Evolutionary conservation across 2,113 vertebrate genomes (phyloP).

Genomic region (Rutilus rutilus): DNA sequence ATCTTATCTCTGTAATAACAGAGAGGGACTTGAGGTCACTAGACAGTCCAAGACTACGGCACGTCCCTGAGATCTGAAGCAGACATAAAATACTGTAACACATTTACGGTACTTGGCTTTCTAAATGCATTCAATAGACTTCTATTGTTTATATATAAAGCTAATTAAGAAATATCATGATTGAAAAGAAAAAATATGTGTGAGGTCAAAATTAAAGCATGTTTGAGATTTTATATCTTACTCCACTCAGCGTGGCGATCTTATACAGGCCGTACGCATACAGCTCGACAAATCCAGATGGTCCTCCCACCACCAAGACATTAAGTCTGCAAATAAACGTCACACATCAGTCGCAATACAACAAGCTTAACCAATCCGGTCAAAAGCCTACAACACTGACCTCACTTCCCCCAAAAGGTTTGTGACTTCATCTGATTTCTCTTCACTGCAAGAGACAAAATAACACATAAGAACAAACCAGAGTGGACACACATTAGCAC

Average conservation of each 20-base stretch:
- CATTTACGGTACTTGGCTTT: too few species aligned
- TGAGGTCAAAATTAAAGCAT: too few species aligned
- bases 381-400: slow-evolving; percentile 70
- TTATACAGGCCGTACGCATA: slow-evolving; percentile 99
- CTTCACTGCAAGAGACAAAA: slow-evolving; percentile 84
- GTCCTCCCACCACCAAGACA: slow-evolving; percentile 91
- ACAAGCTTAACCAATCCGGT: background rate
- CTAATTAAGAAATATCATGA: too few species aligned
- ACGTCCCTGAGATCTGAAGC: slow-evolving; percentile 85
- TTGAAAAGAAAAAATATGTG: too few species aligned
- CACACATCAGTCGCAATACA: background rate
- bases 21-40: slow-evolving; percentile 93
- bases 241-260: slow-evolving; percentile 89
- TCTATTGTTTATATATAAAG: too few species aligned
- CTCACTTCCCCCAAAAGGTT: slow-evolving; percentile 95
- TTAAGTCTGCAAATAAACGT: slow-evolving; percentile 81
- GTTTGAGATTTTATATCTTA: slow-evolving; percentile 60
- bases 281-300: slow-evolving; percentile 88
- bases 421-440: slow-evolving; percentile 97
- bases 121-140: too few species aligned
- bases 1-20: slow-evolving; percentile 84
- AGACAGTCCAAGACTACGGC: slow-evolving; percentile 88
- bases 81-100: background rate
- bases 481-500: background rate
- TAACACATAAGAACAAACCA: background rate